These are phyloP conservation scores for Cinclus cinclus DNA, from an alignment of 2,113 vertebrate genomes.

Conservation along the genomic window DNA sequence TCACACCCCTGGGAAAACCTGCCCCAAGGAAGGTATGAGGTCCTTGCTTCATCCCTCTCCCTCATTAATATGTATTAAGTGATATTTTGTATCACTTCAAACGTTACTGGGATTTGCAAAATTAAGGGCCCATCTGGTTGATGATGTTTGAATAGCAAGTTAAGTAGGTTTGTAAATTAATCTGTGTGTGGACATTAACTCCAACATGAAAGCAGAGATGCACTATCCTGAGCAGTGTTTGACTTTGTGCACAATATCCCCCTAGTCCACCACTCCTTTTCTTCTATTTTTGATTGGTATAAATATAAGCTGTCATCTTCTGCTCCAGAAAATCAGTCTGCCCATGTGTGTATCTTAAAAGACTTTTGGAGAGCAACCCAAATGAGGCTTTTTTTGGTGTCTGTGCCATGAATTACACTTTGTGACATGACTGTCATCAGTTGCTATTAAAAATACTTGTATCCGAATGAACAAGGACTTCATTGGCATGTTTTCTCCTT, in stretches of 20 bases:
- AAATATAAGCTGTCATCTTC: not conserved
- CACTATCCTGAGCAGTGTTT: rapidly evolving
- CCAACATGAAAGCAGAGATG: not conserved
- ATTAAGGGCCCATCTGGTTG: not conserved
- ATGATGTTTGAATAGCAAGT: not conserved
- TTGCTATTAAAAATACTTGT: not conserved
- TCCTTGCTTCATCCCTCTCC: not conserved
- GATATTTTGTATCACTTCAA: not conserved
- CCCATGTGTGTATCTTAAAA: not conserved
- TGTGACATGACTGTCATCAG: not conserved
- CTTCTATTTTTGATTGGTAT: not conserved
- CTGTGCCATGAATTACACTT: not conserved
- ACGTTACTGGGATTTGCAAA: not conserved
- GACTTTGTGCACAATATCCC: not conserved
- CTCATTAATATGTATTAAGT: not conserved
- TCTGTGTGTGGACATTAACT: not conserved
- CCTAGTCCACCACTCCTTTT: not conserved
- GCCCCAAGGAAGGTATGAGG: not conserved
- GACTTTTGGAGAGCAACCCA: not conserved
- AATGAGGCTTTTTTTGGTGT: not conserved
- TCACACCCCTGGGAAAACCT: not conserved
- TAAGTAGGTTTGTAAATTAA: not conserved
- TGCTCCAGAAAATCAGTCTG: not conserved
- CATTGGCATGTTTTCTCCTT: not conserved
- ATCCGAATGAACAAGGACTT: not conserved